A percentile compares a stretch with the other conserved stretches of the same genome.
Evolutionary conservation across 2,797 vertebrate species (phyloP).

Genomic region (Schizopygopsis pylzovi): DNA sequence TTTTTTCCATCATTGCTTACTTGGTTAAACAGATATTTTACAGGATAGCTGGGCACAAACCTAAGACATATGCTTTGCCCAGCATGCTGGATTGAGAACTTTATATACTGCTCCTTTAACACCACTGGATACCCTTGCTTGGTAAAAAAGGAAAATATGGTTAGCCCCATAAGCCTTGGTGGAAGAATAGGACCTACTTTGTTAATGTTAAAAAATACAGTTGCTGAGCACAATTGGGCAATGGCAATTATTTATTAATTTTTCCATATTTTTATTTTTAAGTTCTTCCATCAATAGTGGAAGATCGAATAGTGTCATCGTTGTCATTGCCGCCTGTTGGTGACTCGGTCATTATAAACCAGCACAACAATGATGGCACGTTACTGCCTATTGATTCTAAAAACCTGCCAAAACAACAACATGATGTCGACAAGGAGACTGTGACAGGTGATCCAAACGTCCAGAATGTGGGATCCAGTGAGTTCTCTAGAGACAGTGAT

Average conservation of each 20-base stretch:
- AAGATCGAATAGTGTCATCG: slow-evolving; percentile 58
- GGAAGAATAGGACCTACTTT: background rate
- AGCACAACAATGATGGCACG: slow-evolving; percentile 1
- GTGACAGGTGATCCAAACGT: background rate
- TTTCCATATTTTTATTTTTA: background rate
- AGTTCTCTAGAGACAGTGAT: slow-evolving; percentile 19
- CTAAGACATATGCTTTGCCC: background rate
- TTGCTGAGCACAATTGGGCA: background rate
- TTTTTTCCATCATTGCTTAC: background rate
- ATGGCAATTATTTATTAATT: background rate
- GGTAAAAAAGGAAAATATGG: background rate
- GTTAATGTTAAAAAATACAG: background rate
- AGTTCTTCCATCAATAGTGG: slow-evolving; percentile 60
- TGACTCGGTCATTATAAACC: slow-evolving; percentile 28
- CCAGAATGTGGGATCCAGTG: slow-evolving; percentile 34
- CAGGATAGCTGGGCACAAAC: background rate
- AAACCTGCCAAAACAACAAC: slow-evolving; percentile 9
- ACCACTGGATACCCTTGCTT: background rate
- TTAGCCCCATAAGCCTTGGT: background rate
- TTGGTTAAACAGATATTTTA: slow-evolving; percentile 15
- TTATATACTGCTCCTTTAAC: background rate
- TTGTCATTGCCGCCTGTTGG: slow-evolving; percentile 51
- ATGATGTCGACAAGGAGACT: slow-evolving; percentile 13
- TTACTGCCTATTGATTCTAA: background rate
- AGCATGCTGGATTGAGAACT: background rate